phyloP scores from a whole-genome alignment of 2,113 vertebrate species.

The Fregata magnificens region DNA sequence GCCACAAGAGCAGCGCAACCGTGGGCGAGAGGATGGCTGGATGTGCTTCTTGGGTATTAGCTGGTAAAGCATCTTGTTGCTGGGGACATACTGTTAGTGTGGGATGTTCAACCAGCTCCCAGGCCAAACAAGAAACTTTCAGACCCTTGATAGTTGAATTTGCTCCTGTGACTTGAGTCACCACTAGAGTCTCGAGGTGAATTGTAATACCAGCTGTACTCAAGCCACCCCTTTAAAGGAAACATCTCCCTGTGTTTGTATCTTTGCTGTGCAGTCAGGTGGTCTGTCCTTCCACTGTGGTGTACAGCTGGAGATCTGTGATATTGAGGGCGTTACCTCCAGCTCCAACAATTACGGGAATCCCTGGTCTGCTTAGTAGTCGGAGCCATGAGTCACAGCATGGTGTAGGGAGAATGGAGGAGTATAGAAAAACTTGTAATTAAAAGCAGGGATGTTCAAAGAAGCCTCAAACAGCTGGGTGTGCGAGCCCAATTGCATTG shows the following conservation, averaged over 20 bases:
- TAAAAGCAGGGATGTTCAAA: background rate
- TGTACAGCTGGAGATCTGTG: background rate
- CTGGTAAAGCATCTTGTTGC: background rate
- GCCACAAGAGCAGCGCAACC: background rate
- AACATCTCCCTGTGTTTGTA: background rate
- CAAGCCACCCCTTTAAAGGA: background rate
- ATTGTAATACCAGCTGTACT: background rate
- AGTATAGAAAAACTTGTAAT: background rate
- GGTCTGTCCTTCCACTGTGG: background rate
- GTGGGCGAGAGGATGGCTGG: background rate
- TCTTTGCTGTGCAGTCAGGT: background rate
- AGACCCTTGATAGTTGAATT: background rate
- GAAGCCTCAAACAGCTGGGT: background rate
- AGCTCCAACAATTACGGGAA: background rate
- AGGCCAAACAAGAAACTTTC: background rate
- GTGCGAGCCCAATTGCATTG: accelerated
- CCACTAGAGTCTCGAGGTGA: accelerated
- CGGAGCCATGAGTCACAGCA: background rate
- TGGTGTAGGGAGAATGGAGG: background rate
- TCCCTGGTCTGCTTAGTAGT: background rate
- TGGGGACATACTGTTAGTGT: accelerated
- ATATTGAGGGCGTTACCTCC: background rate
- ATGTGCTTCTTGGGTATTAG: background rate
- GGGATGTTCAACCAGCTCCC: background rate
- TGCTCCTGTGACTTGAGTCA: background rate